Conservation (phyloP, 2,888 invertebrate species). For the Drosophila niveifrons region DNA sequence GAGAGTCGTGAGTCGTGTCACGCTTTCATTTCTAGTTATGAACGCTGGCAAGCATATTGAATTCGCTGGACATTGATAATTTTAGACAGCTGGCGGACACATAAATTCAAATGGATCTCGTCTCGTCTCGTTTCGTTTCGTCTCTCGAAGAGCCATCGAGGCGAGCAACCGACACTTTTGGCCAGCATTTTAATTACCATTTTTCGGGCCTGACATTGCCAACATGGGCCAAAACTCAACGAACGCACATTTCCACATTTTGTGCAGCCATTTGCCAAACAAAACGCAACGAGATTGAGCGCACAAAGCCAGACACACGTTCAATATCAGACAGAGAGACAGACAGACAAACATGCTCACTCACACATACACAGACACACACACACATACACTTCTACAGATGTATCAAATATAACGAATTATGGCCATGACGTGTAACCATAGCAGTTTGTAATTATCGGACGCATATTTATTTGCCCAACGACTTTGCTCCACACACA, state of each 20-base stretch:
- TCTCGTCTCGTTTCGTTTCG: constrained; percentile 9
- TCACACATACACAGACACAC: constrained; percentile 3
- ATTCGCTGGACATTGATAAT: constrained; percentile 51
- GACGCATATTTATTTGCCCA: constrained; percentile 49
- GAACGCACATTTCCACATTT: constrained; percentile 57
- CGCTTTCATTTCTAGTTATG: background rate
- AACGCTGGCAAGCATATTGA: constrained; percentile 21
- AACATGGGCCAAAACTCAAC: constrained; percentile 30
- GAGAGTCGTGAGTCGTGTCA: constrained; percentile 2
- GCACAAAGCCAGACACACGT: constrained; percentile 35
- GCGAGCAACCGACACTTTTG: constrained; percentile 63
- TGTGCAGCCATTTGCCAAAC: constrained; percentile 58
- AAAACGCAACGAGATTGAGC: constrained; percentile 57
- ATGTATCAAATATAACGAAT: constrained; percentile 30
- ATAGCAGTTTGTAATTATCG: constrained; percentile 59
- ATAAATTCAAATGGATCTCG: constrained; percentile 35
- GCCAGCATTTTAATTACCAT: constrained; percentile 75
- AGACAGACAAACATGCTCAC: background rate
- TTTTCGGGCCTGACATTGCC: constrained; percentile 25
- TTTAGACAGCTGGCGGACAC: constrained; percentile 26
- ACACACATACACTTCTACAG: background rate
- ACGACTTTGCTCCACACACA: constrained; percentile 21
- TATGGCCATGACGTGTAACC: constrained; percentile 39
- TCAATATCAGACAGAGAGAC: background rate
- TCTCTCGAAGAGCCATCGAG: constrained; percentile 17